Percentiles rank a stretch among this genome's conserved stretches.
phyloP scores from a whole-genome alignment of 2,113 vertebrate genomes.

The Nibea albiflora region DNA sequence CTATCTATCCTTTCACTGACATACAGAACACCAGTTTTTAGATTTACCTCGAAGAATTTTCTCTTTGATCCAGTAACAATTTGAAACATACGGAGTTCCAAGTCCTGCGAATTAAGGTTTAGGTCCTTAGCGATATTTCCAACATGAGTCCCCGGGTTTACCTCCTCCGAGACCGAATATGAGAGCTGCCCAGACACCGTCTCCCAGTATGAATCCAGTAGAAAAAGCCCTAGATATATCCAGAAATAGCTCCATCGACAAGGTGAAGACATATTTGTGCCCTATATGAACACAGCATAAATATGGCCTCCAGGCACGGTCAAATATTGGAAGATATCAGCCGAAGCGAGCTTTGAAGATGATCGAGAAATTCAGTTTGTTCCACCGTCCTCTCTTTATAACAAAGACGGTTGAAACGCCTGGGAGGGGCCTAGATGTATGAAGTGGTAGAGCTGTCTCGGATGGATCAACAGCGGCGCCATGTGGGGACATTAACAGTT shows the following conservation, averaged over 20 bases:
- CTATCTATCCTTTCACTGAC: constrained; percentile 78
- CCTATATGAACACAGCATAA: not conserved
- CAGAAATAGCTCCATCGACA: constrained; percentile 42
- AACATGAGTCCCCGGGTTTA: constrained; percentile 69
- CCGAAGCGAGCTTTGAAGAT: not conserved
- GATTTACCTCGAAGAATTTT: constrained; percentile 78
- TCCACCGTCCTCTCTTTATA: constrained; percentile 53
- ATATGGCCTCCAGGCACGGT: not conserved
- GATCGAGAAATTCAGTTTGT: not conserved
- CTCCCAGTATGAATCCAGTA: constrained; percentile 61
- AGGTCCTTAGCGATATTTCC: constrained; percentile 82
- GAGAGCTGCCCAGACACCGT: constrained; percentile 71
- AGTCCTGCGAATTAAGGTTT: constrained; percentile 68
- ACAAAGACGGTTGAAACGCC: constrained; percentile 72
- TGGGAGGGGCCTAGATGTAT: constrained; percentile 71
- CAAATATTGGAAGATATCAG: not conserved
- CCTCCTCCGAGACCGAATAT: constrained; percentile 81
- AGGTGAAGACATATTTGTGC: constrained; percentile 52
- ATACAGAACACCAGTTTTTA: constrained; percentile 76
- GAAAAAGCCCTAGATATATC: constrained; percentile 49
- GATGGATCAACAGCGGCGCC: constrained; percentile 76
- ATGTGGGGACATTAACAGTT: constrained; percentile 38
- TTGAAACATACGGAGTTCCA: constrained; percentile 75
- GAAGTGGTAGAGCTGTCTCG: constrained; percentile 9
- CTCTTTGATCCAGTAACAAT: constrained; percentile 74